Evolutionary conservation across 2,113 vertebrate genomes (phyloP).

Genomic region (Otus sunia): DNA sequence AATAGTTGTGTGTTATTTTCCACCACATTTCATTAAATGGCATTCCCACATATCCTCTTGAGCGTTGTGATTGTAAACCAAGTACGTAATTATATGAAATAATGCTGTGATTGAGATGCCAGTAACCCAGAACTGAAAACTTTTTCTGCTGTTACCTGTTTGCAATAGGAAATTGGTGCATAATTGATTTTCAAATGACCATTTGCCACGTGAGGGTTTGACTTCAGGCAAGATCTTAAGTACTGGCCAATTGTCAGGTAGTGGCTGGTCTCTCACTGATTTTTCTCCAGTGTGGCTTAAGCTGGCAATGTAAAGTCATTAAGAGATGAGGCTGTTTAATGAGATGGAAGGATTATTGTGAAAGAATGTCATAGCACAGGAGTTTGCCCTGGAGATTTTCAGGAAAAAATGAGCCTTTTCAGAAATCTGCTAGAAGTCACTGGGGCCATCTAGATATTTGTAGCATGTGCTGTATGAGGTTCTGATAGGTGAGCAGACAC

Average conservation of each 20-base stretch:
- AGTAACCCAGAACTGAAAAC: not conserved
- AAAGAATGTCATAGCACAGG: not conserved
- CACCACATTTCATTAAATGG: not conserved
- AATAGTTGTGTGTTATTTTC: not conserved
- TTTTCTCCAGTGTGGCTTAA: not conserved
- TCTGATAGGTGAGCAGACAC: not conserved
- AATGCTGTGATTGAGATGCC: not conserved
- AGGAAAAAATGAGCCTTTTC: not conserved
- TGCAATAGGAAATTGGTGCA: not conserved
- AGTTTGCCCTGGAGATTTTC: not conserved
- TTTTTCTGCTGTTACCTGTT: not conserved
- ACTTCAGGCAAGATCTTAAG: not conserved
- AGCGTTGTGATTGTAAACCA: not conserved
- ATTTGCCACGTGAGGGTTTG: not conserved
- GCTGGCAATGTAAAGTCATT: not conserved
- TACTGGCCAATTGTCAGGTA: not conserved
- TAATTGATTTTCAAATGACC: not conserved
- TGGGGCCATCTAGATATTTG: not conserved
- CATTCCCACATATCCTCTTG: not conserved
- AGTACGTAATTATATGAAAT: not conserved
- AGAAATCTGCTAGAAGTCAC: not conserved
- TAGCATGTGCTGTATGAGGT: not conserved
- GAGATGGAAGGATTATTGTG: not conserved
- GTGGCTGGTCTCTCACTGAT: not conserved
- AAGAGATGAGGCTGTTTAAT: not conserved